A percentile compares a stretch with the other conserved stretches of the same genome.
phyloP scores from a whole-genome alignment of 2,797 vertebrate genomes.

The Lagorchestes hirsutus region DNA sequence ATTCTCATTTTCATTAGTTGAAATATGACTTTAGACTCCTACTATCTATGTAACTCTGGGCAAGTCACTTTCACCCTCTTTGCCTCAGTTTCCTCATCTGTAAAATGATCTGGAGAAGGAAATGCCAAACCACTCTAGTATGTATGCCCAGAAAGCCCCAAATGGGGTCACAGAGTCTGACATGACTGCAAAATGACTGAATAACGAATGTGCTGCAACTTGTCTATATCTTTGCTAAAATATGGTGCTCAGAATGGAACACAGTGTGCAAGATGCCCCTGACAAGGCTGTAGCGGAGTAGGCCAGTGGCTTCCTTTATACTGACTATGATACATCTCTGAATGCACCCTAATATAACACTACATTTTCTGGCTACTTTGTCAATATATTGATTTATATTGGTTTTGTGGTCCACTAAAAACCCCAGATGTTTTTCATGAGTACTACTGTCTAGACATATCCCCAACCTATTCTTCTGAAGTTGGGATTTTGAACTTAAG shows the following conservation, averaged over 20 bases:
- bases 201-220: background rate
- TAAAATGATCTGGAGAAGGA: background rate
- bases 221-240: background rate
- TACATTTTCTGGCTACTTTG: background rate
- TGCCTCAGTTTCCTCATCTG: background rate
- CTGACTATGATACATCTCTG: background rate
- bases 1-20: background rate
- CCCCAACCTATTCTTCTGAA: background rate
- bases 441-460: background rate
- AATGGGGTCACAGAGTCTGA: background rate
- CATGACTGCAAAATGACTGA: background rate
- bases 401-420: background rate
- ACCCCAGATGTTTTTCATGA: background rate
- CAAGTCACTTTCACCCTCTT: background rate
- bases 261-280: background rate
- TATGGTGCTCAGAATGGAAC: background rate
- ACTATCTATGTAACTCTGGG: background rate
- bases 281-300: background rate
- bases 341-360: background rate
- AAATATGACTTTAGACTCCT: background rate
- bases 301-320: background rate
- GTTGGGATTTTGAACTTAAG: background rate
- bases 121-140: background rate
- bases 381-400: background rate
- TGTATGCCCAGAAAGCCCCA: background rate